Base-by-base conservation (phyloP, 1,140 invertebrate genomes). In the Matsumurasca onukii region DNA sequence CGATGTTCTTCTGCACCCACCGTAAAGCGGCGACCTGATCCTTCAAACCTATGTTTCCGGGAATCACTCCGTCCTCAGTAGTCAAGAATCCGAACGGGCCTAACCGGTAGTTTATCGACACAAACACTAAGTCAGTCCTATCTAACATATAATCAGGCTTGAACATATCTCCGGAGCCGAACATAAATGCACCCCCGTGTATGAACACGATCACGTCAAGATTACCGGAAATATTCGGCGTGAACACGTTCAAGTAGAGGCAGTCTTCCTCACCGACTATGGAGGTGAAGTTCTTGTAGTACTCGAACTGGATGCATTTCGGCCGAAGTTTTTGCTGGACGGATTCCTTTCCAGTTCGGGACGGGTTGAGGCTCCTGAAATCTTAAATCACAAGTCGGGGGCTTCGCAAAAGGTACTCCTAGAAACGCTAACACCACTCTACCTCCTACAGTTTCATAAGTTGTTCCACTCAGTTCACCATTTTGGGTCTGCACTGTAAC, bases 21-120 rank as follows among this genome's bases (percentile, higher is more conserved):
- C 63, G 29, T 27, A 73, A 62, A 51, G 70, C 72, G n/a, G 63
- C 17, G 29, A 39, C 27, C 52, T 73, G 70, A 48, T 73, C 72
- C 55, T 73, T 73, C 31, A 73, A 57, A 1, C 72, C 72, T 3
- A 68, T 45, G 67, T 73, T 73, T 12, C 72, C 72, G 2, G 72
- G 70, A 0, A 71, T 39, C 1, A 68, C 63, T 17, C 68, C 68
- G 29, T 73, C 72, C 25, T 73, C 72, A n/a, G 68, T 68, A 65
- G 63, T 69, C 1, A 67, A 63, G 22, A 71, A 73, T 30, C 62
- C 62, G 22, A 65, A 24, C 62, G 59, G 71, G 12, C 86, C 86
- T 0, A 90, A 75, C 13, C 89, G 77, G 75, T 88, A 88, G 72
- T 88, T 87, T 1, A 88, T 74, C 0, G 83, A 83, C 67, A 88